Evolutionary conservation across 23 tunicate species (phyloP).

Genomic region (Clavelina lepadiformis): DNA sequence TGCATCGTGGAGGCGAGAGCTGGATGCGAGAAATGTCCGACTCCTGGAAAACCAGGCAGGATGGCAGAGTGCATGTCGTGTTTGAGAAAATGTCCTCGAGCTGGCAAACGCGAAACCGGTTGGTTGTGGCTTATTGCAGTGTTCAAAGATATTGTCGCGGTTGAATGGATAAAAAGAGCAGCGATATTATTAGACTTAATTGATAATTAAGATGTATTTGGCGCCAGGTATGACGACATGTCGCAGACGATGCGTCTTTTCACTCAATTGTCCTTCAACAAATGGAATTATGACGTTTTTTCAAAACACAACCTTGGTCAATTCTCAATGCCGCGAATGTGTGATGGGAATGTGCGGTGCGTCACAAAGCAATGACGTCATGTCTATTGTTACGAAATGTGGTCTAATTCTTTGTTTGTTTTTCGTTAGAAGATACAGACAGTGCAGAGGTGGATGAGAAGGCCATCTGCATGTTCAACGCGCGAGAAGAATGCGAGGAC

Average conservation of each 20-base stretch:
- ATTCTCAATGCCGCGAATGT: conserved; percentile 11
- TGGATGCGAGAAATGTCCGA: conserved; percentile 1
- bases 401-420: conserved; percentile 1
- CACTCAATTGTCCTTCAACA: too few species aligned
- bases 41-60: background rate
- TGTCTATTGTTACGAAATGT: background rate
- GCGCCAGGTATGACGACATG: too few species aligned
- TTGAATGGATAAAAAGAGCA: too few species aligned
- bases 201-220: too few species aligned
- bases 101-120: too few species aligned
- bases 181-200: too few species aligned
- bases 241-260: too few species aligned
- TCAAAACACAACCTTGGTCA: background rate
- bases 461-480: conserved; percentile 18
- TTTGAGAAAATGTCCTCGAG: background rate
- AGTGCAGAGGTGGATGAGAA: background rate
- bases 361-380: background rate
- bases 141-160: too few species aligned
- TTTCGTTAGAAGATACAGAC: background rate
- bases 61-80: background rate
- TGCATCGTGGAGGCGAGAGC: conserved; percentile 2
- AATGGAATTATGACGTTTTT: background rate
- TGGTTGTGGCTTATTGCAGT: too few species aligned
- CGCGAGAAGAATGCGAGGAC: conserved; percentile 1
- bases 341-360: conserved; percentile 10